phyloP scores from a whole-genome alignment of 2,888 invertebrate genomes.

The Augiades crinisus region DNA sequence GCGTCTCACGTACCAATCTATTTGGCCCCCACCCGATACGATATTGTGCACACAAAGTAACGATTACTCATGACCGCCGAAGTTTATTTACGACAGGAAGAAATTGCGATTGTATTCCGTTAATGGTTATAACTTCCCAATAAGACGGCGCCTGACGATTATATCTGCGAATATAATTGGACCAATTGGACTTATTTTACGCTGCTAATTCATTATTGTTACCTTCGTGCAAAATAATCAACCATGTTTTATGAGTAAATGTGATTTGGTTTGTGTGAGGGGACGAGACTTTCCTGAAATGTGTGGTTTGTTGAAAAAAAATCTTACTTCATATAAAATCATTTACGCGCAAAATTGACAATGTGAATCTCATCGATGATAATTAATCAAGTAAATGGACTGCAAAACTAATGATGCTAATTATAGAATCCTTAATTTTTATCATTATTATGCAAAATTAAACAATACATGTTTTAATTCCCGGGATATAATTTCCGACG shows the following conservation, averaged over 20 bases:
- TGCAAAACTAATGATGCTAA: no score
- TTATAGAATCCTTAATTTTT: no score
- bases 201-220: no score
- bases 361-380: no score
- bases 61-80: conserved; percentile 72
- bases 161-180: conserved; percentile 34
- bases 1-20: conserved; percentile 72
- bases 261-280: no score
- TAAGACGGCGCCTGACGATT: conserved; percentile 45
- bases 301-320: no score
- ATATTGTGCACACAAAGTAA: conserved; percentile 76
- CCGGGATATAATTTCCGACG: conserved; percentile 4
- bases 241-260: no score
- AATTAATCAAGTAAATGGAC: background rate
- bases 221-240: no score
- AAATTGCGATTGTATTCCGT: conserved; percentile 76
- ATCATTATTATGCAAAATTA: conserved; percentile 3
- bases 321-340: no score
- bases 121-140: conserved; percentile 75
- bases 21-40: conserved; percentile 65
- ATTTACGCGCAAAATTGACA: no score
- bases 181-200: conserved; percentile 27
- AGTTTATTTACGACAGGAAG: conserved; percentile 79
- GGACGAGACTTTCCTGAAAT: no score
- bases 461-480: background rate